Evolutionary conservation across 1,140 invertebrate species (phyloP).

Genomic region (Caenorhabditis elegans): WBcel235 BX284606.5:4268001-4268500

Average conservation of each 20-base stretch:
- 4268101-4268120: constrained; percentile 31
- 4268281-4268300: not conserved
- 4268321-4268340: no score
- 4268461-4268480: constrained; percentile 51
- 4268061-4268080: constrained; percentile 40
- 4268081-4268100: constrained; percentile 31
- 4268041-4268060: no score
- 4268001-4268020: no score
- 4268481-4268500: constrained; percentile 84
- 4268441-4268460: constrained; percentile 37
- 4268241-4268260: no score
- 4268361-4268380: not conserved
- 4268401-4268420: constrained; percentile 28
- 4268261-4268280: not conserved
- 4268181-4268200: constrained; percentile 22
- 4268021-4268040: no score
- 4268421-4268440: constrained; percentile 35
- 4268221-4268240: constrained; percentile 2
- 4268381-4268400: constrained; percentile 14
- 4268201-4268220: constrained; percentile 22
- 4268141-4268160: constrained; percentile 47
- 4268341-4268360: no score
- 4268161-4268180: constrained; percentile 37
- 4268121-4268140: constrained; percentile 43
- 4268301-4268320: not conserved